Conservation (phyloP, 2,888 invertebrate genomes). For the Arge pagana region DNA sequence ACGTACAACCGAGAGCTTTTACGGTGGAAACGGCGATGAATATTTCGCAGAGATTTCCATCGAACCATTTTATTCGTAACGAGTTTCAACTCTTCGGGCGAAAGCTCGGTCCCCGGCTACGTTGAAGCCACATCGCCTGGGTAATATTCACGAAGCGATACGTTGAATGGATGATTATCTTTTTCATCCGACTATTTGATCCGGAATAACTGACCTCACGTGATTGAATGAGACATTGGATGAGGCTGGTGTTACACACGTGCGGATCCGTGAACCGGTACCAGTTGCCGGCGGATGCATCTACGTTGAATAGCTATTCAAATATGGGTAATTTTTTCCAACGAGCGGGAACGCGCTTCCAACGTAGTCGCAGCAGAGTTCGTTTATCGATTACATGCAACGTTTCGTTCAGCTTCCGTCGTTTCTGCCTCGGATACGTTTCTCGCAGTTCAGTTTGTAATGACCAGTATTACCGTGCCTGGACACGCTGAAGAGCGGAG, state of each 20-base stretch:
- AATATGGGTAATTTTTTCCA: constrained; percentile 16
- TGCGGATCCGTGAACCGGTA: constrained; percentile 2
- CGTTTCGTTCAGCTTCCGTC: constrained; percentile 10
- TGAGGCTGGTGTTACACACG: constrained; percentile 1
- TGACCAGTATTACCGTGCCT: constrained; percentile 15
- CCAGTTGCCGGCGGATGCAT: neutral
- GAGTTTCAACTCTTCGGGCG: no score
- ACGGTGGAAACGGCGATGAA: no score
- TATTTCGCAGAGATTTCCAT: no score
- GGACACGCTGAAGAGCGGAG: no score
- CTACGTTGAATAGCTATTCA: constrained; percentile 16
- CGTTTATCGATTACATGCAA: constrained; percentile 19
- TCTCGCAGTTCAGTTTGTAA: constrained; percentile 10
- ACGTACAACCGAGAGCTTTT: no score
- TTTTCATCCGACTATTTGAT: constrained; percentile 7
- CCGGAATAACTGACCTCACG: constrained; percentile 10
- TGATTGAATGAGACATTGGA: constrained; percentile 12
- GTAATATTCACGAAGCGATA: no score
- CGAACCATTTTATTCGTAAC: no score
- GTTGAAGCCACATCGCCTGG: no score
- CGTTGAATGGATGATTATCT: no score
- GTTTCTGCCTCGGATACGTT: constrained; percentile 5
- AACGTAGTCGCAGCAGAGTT: constrained; percentile 3
- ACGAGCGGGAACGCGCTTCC: constrained; percentile 9
- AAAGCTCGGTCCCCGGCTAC: no score